These are phyloP conservation scores for Leuciscus idus DNA, from an alignment of 2,113 vertebrate genomes.

Conservation along the genomic window DNA sequence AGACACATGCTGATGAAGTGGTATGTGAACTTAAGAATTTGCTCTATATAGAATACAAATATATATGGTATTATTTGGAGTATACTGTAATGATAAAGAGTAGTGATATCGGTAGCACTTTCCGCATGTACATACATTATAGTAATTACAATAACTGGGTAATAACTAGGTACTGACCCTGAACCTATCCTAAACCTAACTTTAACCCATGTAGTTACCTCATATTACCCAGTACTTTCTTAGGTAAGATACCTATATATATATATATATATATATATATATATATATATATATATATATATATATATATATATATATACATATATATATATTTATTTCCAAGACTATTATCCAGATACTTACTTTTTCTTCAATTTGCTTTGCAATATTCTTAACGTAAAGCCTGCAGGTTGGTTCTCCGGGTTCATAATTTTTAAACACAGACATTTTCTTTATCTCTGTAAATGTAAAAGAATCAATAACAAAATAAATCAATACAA, in stretches of 20 bases:
- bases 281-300: too few species aligned
- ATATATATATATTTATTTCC: too few species aligned
- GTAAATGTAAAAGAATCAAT: slow-evolving; percentile 37
- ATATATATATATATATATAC: too few species aligned
- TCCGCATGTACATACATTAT: too few species aligned
- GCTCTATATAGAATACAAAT: neutral
- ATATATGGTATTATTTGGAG: neutral
- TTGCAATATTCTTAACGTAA: slow-evolving; percentile 97
- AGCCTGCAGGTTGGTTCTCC: slow-evolving; percentile 96
- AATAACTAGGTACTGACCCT: too few species aligned
- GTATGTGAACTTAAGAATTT: neutral
- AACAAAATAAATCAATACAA: neutral
- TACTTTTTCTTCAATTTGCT: slow-evolving; percentile 95
- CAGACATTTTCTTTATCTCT: slow-evolving; percentile 94
- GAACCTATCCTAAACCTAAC: too few species aligned
- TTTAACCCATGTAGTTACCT: too few species aligned
- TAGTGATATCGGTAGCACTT: neutral
- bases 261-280: too few species aligned
- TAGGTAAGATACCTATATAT: too few species aligned
- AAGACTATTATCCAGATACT: slow-evolving; percentile 43
- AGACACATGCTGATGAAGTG: neutral
- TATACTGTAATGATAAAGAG: neutral
- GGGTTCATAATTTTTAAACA: slow-evolving; percentile 94
- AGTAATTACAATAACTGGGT: too few species aligned
- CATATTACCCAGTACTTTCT: too few species aligned